phyloP scores from a whole-genome alignment of 53 echinoderm and acorn worm species.

The Holothuria leucospilota region DNA sequence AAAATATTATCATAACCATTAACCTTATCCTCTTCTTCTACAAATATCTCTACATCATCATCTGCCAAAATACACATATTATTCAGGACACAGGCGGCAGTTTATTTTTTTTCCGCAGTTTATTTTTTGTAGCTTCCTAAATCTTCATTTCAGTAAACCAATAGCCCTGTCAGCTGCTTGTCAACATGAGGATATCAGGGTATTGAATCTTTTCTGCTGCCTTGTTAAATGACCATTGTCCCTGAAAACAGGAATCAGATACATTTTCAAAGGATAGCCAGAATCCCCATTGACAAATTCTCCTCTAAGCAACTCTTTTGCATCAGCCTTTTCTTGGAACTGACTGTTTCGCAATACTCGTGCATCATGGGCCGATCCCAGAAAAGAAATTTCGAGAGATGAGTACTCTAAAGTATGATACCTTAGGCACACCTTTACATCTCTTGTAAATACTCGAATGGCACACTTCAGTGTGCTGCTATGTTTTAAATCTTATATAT shows the following conservation, averaged over 20 bases:
- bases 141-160: slow-evolving; percentile 53
- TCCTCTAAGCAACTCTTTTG: slow-evolving; percentile 1
- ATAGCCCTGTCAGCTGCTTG: slow-evolving; percentile 53
- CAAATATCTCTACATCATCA: slow-evolving; percentile 30
- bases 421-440: background rate
- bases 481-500: too few species aligned
- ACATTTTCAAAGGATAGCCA: slow-evolving; percentile 44
- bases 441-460: background rate
- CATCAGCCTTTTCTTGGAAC: background rate
- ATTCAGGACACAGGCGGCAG: slow-evolving; percentile 47
- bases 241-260: slow-evolving; percentile 36
- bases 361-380: slow-evolving; percentile 49
- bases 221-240: slow-evolving; percentile 46
- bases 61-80: slow-evolving; percentile 38
- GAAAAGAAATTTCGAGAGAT: background rate
- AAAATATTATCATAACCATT: slow-evolving; percentile 32
- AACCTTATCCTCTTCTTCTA: slow-evolving; percentile 16
- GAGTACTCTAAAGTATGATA: background rate
- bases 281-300: slow-evolving; percentile 39
- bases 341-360: slow-evolving; percentile 38
- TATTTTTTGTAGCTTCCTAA: slow-evolving; percentile 44
- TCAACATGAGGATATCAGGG: slow-evolving; percentile 16
- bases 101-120: slow-evolving; percentile 3
- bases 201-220: slow-evolving; percentile 41
- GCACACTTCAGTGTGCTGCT: too few species aligned